Conservation (phyloP, 2,888 invertebrate genomes). For the Ormyrus labotus region DNA sequence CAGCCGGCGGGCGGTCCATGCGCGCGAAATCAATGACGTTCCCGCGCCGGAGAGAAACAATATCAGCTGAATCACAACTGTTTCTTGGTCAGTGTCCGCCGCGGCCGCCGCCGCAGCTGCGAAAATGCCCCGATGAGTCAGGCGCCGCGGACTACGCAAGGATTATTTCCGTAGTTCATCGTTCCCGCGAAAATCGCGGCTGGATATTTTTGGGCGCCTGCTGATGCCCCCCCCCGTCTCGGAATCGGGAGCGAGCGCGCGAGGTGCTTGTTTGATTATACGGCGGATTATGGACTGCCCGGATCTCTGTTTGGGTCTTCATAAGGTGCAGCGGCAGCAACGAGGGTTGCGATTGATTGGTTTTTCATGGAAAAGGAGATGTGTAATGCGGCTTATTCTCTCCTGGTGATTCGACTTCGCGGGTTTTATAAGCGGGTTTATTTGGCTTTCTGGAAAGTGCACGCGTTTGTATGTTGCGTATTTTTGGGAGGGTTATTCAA, state of each 20-base stretch:
- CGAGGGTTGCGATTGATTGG: neutral
- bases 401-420: too few relatives aligned
- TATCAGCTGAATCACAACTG: conserved; percentile 42
- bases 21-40: conserved; percentile 22
- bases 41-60: conserved; percentile 9
- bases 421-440: too few relatives aligned
- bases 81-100: conserved; percentile 30
- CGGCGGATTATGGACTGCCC: neutral
- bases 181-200: neutral
- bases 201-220: conserved; percentile 7
- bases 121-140: conserved; percentile 47
- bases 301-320: neutral
- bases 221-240: too few relatives aligned
- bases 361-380: conserved; percentile 17
- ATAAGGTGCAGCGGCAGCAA: too few relatives aligned
- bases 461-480: too few relatives aligned
- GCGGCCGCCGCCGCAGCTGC: neutral
- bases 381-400: conserved; percentile 18
- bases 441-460: too few relatives aligned
- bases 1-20: neutral
- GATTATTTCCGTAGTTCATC: conserved; percentile 40
- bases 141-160: conserved; percentile 1
- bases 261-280: neutral
- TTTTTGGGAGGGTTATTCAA: too few relatives aligned
- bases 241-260: neutral